Base-by-base conservation (phyloP, 2,888 invertebrate species). In the Andrena hattorfiana region DNA sequence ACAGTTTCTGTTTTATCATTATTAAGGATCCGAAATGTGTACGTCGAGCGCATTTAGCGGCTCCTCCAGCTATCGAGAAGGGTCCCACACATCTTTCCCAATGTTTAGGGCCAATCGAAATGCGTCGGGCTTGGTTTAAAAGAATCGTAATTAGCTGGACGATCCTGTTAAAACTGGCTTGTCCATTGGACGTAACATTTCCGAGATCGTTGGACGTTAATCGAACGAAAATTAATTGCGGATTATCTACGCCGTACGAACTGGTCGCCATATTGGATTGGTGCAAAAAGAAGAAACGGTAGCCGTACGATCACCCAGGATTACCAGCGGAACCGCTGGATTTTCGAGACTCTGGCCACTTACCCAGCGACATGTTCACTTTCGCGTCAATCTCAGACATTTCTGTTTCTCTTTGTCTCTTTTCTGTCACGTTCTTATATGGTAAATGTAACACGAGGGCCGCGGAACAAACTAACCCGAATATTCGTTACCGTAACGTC, bases 331-430 rank as follows among this genome's bases (percentile, higher is more conserved):
- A 85, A 89, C 77, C 84, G 85, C 83, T 88, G 87, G 72, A 82
- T 75, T 87, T 86, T 89, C 84, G 87, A 87, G 85, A 89, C 88
- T 87, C 87, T 89, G 86, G 90, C 91, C 90, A 94, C 94, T 94
- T 94, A 94, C 94, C 94, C 86, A 94, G 94, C 87, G 94, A 94
- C 94, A 94, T 94, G 88, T 94, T 93, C 89, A 94, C 93, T 94
- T 94, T 94, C 59, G 93, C 93, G 86, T 94, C 94, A 89, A 93
- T 90, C 86, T 93, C 94, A 81, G 94, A 91, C 94, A 94, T 94
- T 73, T 89, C 92, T 76, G 48, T 75, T 28, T 69, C 54, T 74
- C n/a, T 75, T 42, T 68, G 42, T 82, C 60, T 81, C 23, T 68
- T 28, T 51, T 20, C 32, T 70, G 8, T 26, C 54, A 10, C 49